These are phyloP conservation scores for Ditylenchus dipsaci DNA, from an alignment of 1,140 invertebrate species.

Conservation along the genomic window DNA sequence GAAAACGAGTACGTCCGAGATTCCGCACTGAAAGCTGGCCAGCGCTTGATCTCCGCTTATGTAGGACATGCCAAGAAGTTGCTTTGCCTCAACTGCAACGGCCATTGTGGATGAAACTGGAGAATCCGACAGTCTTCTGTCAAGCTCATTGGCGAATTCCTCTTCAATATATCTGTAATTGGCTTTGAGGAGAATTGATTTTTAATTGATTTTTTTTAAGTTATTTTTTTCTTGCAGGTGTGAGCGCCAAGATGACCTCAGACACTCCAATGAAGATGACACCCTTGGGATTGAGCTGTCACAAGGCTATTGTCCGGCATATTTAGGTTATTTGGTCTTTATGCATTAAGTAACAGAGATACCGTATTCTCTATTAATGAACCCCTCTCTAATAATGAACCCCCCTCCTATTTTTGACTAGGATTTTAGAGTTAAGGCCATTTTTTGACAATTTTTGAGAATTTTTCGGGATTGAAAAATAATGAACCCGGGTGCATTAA, in stretches of 20 bases:
- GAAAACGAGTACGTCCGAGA: constrained; percentile 98
- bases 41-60: constrained; percentile 91
- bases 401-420: too few species aligned
- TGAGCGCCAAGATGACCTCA: constrained; percentile 96
- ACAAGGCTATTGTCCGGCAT: constrained; percentile 61
- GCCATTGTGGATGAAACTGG: constrained; percentile 97
- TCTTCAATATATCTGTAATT: constrained; percentile 83
- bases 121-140: constrained; percentile 92
- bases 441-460: too few species aligned
- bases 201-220: neutral
- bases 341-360: too few species aligned
- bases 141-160: constrained; percentile 86
- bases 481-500: too few species aligned
- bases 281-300: constrained; percentile 94
- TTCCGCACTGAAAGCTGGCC: constrained; percentile 89
- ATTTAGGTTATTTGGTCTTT: neutral
- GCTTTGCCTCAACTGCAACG: constrained; percentile 82
- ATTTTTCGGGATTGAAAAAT: too few species aligned
- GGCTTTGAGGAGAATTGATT: neutral
- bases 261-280: constrained; percentile 94
- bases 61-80: constrained; percentile 90
- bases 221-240: constrained; percentile 60
- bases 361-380: too few species aligned
- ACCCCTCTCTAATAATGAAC: too few species aligned
- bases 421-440: too few species aligned